Conservation (phyloP, 2,113 vertebrate species). For the Urocynchramus pylzowi region DNA sequence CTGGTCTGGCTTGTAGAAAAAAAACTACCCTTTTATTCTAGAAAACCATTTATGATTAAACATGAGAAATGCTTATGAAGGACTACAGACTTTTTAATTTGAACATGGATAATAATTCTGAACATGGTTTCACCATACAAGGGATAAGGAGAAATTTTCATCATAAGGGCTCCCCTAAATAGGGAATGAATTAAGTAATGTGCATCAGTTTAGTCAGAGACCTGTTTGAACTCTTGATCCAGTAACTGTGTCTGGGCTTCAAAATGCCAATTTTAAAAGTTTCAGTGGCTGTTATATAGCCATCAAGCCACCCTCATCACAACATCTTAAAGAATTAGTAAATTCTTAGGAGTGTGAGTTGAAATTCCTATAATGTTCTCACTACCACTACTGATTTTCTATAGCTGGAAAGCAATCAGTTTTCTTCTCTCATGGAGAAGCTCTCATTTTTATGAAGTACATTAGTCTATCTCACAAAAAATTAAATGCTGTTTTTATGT, state of each 20-base stretch:
- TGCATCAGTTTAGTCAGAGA: neutral
- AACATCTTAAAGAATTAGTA: neutral
- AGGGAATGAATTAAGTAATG: neutral
- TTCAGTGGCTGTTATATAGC: neutral
- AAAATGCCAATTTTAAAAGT: neutral
- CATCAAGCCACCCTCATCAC: neutral
- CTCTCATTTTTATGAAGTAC: neutral
- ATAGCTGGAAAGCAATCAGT: neutral
- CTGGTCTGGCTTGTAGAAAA: neutral
- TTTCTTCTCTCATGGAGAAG: neutral
- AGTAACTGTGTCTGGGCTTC: neutral
- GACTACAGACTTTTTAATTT: neutral
- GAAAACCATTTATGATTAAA: neutral
- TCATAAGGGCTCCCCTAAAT: neutral
- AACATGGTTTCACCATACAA: neutral
- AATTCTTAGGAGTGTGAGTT: neutral
- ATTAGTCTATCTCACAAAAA: neutral
- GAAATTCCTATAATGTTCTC: neutral
- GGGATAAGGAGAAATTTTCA: neutral
- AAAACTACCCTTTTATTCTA: neutral
- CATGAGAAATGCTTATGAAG: neutral
- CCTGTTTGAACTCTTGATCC: neutral
- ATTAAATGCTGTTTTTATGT: neutral
- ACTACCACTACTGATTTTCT: neutral
- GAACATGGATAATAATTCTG: neutral